phyloP scores from a whole-genome alignment of 1,140 invertebrate genomes.

The Aphidius gifuensis region DNA sequence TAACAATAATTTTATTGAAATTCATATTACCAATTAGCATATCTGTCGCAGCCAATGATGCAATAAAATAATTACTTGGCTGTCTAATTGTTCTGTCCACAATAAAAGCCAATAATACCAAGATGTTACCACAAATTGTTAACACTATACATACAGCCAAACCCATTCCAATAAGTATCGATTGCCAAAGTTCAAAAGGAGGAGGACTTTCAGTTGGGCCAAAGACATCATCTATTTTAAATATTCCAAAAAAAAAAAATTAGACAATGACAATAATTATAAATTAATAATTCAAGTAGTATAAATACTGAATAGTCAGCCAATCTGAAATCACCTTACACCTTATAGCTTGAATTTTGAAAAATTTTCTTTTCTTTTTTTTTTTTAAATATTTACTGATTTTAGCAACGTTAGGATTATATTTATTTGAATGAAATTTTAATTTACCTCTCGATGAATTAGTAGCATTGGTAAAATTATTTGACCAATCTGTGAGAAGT shows the following conservation, averaged over 20 bases:
- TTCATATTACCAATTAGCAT: constrained; percentile 83
- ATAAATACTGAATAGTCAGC: too few species aligned
- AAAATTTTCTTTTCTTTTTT: too few species aligned
- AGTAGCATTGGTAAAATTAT: constrained; percentile 46
- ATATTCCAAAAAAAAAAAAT: not conserved
- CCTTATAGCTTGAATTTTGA: too few species aligned
- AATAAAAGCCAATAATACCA: constrained; percentile 94
- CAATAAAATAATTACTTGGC: constrained; percentile 99
- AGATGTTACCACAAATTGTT: constrained; percentile 92
- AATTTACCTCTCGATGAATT: constrained; percentile 40
- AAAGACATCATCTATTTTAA: constrained; percentile 8
- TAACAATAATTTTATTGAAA: not conserved
- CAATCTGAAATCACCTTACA: too few species aligned
- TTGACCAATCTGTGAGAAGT: constrained; percentile 44
- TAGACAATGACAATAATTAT: too few species aligned
- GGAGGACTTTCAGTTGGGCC: constrained; percentile 60
- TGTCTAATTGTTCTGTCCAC: constrained; percentile 96
- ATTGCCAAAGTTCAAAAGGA: constrained; percentile 88
- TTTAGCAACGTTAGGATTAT: too few species aligned
- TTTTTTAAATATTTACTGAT: too few species aligned
- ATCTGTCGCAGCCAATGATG: constrained; percentile 95
- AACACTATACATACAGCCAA: constrained; percentile 85
- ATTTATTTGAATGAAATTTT: too few species aligned
- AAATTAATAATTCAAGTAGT: not conserved
- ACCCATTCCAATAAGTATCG: constrained; percentile 86